Base-by-base conservation (phyloP, 2,888 invertebrate species). In the Leptinotarsa peninsularis region DNA sequence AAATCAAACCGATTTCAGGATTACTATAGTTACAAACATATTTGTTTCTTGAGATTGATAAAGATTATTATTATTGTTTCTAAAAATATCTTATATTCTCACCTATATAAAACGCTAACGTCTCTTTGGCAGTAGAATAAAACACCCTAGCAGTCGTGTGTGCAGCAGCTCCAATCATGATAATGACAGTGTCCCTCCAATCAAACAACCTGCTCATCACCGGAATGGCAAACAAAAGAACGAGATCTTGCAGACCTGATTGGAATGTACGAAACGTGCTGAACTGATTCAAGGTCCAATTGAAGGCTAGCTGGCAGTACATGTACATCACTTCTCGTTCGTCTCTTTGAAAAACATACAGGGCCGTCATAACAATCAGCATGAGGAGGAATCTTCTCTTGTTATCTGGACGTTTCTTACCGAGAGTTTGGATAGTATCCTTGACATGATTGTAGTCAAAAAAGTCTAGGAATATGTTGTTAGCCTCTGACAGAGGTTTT, bases 291-390 rank as follows among this genome's bases (percentile, higher is more conserved):
- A 93, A 89, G 66, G 91, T 90, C 96, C 96, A 96, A 73, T 91
- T 86, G 83, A 96, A 94, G 54, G 93, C 93, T 52, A 91, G 89
- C 71, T 92, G 91, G 0, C 95, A 93, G 84, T 95, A 96, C 68
- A 96, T 86, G 81, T 93, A 95, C 83, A 93, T 90, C 84, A 94
- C 93, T 23, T 92, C 92, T 79, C 92, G 93, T 84, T 96, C 96
- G 85, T 96, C 96, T 85, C 95, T 91, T 87, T 95, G 95, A 85
- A 95, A 95, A 68, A 95, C 94, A 82, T 95, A 96, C 69, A 95
- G 89, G 0, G 92, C 92, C 94, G 95, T 95, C 21, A 93, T 91
- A 14, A 93, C 82, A 15, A 96, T 90, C n/a, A 95, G 87, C 54
- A 95, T 89, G 87, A 93, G 91, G 4, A 96, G 86, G 80, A 92